These are phyloP conservation scores for Aplysina aerophoba DNA, from an alignment of 37 sponge, comb jelly and placozoan species.

Conservation along the genomic window DNA sequence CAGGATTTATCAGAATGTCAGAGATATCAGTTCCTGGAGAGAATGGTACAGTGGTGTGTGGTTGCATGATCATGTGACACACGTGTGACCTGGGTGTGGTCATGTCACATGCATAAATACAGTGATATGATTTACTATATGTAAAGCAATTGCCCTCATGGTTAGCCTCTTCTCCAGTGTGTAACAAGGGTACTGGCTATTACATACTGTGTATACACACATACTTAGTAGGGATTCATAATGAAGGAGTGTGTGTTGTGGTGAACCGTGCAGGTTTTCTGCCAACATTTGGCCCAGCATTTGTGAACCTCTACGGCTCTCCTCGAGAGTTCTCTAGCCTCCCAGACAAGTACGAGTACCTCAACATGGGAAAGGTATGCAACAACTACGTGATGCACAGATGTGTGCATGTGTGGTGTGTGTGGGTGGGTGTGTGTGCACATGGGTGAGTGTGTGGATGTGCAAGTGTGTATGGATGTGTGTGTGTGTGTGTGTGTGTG, in stretches of 20 bases:
- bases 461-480: neutral
- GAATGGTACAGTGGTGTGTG: slow-evolving; percentile 56
- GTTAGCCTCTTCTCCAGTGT: no score
- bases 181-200: no score
- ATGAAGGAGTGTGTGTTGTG: no score
- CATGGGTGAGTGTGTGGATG: no score
- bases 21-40: slow-evolving; percentile 90
- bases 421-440: no score
- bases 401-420: no score
- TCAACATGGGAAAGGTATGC: slow-evolving; percentile 74
- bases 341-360: slow-evolving; percentile 70
- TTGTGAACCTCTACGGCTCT: slow-evolving; percentile 82
- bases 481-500: neutral
- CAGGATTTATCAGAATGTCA: slow-evolving; percentile 81
- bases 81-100: neutral
- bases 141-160: no score
- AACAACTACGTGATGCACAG: no score
- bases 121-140: no score
- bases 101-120: no score
- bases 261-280: slow-evolving; percentile 55
- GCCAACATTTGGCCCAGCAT: slow-evolving; percentile 83
- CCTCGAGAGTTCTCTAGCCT: slow-evolving; percentile 71
- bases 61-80: neutral
- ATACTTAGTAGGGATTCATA: no score
- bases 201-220: no score